Base-by-base conservation (phyloP, 2,797 vertebrate genomes). In the Gymnothorax reevesii region DNA sequence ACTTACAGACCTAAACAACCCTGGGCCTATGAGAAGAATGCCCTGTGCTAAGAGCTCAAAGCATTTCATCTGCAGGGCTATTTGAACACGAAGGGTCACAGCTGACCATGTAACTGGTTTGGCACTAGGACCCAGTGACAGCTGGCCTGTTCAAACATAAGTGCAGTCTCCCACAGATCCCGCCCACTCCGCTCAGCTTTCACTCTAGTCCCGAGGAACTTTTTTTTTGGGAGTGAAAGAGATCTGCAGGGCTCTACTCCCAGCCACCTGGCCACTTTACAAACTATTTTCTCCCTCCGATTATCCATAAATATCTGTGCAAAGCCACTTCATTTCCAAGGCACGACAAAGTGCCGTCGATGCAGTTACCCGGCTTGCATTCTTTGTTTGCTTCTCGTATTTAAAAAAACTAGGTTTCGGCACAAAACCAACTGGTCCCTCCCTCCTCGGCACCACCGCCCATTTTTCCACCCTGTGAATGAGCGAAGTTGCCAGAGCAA, bases 51-150 rank as follows among this genome's bases (percentile, higher is more conserved):
- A 62, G 13, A 2, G 60, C 15, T 66, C 5, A 66, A 66, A 22
- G 20, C 27, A 8, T 75, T 75, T 75, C 71, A 42, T 49, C 15
- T 13, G 33, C 27, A 75, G 4, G 71, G 71, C 13, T 75, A 33
- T 75, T 71, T 12, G 66, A 33, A 71, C 66, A 5, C 12, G 25
- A 6, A 75, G 27, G 71, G 49, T 52, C 75, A 54, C 75, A 54
- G 75, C 9, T 20, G n/a, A 79, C 75, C 42, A 7, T 22, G 20
- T 10, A 79, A 77, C 33, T 7, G 22, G 15, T 7, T 8, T 20
- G 83, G 83, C 59, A 83, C 83, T 83, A 83, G 83, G 83, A 83
- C 83, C 83, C 83, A 83, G 83, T 17, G 8, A 10, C 57, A 83
- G 27, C 17, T 54, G 83, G 57, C n/a, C 0, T 10, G 15, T 2